Base-by-base conservation (phyloP, 2,113 vertebrate genomes). In the Marmota monax region DNA sequence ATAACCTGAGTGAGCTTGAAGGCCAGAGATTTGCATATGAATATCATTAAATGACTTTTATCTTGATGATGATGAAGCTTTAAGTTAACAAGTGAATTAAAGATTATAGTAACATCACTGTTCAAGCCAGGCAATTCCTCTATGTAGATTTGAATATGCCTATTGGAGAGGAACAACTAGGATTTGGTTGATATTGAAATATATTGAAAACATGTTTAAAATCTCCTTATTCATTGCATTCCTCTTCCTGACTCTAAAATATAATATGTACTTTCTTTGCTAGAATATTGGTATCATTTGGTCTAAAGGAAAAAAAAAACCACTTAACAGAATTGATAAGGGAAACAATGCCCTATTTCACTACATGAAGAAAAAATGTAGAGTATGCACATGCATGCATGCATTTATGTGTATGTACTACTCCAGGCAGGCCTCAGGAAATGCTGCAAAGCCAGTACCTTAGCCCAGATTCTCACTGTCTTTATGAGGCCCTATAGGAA, bases 101-200 rank as follows among this genome's bases (percentile, higher is more conserved):
- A 85, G 16, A 93, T 67, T 58, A 77, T 48, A 72, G 42, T 74
- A 22, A 91, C 95, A 94, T 90, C 51, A 92, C 34, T 92, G 45
- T 79, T 23, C 73, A 69, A 88, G 18, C 10, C 88, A 96, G 11
- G 27, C 39, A 42, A 92, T 86, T 63, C 29, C 32, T 95, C 45
- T 65, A 76, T 76, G 37, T 69, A 95, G 42, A 85, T 88, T 65
- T 92, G 63, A 91, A 56, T 88, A 74, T 95, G 90, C 29, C 23
- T 69, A 78, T 37, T 84, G 20, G n/a, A 93, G 56, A 79, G 20
- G n/a, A 16, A 89, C 39, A 93, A 87, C 18, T 92, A 74, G 73
- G 16, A 95, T 94, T 97, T 94, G 42, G 67, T 70, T 88, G 25
- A 27, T n/a, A 65, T 85, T 96, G 76, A 32, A 91, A 80, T 96